Base-by-base conservation (phyloP, 2,888 invertebrate species). In the Trachelus troglodyta region DNA sequence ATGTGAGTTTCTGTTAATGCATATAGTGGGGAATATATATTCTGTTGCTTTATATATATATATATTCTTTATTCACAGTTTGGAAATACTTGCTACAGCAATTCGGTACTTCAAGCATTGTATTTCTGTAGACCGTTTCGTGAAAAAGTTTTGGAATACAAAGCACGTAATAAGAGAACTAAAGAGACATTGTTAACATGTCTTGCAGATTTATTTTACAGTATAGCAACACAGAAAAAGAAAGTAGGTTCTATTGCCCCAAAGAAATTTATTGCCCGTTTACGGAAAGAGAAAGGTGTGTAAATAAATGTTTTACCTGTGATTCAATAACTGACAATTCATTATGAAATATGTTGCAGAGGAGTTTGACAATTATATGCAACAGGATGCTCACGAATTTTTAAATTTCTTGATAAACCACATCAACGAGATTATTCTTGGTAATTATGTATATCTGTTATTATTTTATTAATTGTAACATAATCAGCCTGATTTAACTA, bases 311-410 rank as follows among this genome's bases (percentile, higher is more conserved):
- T 35, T 75, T 34, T 79, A n/a, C n/a, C 31, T 73, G 12, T 68
- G 23, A 34, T 30, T 69, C 33, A 40, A 3, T 71, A 35, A 31
- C 15, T 75, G 15, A 34, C 15, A 34, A 33, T 31, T 71, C 3
- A 71, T 31, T 12, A 12, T 71, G 31, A 1, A 71, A 71, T 82
- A 79, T 88, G 85, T 95, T 94, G 81, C 94, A 98, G 99, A 98
- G 93, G 96, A 98, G 91, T 99, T 99, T 93, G 99, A 99, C 93
- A 99, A 99, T 92, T 99, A 99, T 90, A 98, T 99, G 97, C 99
- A 99, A 92, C 99, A 99, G 93, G 99, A 99, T 95, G 99, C 99
- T 75, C 99, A 99, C 92, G 99, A 99, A 92, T 99, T 99, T 93
- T 94, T 99, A 82, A 99, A 99, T 92, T 99, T 99, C 92, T 94